These are phyloP conservation scores for Leptinotarsa rubiginosa DNA, from an alignment of 2,888 invertebrate species.

Conservation along the genomic window DNA sequence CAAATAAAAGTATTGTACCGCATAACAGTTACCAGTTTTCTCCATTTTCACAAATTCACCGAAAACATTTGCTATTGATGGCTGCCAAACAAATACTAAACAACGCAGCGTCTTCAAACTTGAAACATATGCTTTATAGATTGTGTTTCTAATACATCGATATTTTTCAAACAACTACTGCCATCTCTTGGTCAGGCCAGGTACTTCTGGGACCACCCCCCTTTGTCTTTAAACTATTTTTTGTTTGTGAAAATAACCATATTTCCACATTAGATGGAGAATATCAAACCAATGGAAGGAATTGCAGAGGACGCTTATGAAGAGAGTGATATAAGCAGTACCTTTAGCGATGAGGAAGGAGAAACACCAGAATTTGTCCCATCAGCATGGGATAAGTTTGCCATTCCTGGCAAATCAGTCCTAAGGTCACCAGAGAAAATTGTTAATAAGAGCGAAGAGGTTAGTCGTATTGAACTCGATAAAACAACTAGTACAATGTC, in stretches of 20 bases:
- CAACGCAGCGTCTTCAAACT: no score
- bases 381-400: constrained; percentile 84
- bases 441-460: constrained; percentile 56
- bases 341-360: constrained; percentile 73
- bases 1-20: no score
- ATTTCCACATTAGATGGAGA: constrained; percentile 47
- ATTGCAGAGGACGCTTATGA: constrained; percentile 58
- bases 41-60: no score
- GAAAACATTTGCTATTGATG: no score
- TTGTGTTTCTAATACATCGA: no score
- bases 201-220: no score
- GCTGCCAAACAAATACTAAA: no score
- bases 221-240: neutral
- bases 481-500: neutral
- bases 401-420: constrained; percentile 81
- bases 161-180: no score
- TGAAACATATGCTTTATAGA: no score
- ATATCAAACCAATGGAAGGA: constrained; percentile 57
- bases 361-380: constrained; percentile 79
- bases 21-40: no score
- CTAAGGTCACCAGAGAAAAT: constrained; percentile 73
- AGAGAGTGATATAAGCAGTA: constrained; percentile 62
- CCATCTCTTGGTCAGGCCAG: no score
- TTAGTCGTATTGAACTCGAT: constrained; percentile 26
- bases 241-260: neutral